These are phyloP conservation scores for Tachina lurida DNA, from an alignment of 2,888 invertebrate species.

Conservation along the genomic window DNA sequence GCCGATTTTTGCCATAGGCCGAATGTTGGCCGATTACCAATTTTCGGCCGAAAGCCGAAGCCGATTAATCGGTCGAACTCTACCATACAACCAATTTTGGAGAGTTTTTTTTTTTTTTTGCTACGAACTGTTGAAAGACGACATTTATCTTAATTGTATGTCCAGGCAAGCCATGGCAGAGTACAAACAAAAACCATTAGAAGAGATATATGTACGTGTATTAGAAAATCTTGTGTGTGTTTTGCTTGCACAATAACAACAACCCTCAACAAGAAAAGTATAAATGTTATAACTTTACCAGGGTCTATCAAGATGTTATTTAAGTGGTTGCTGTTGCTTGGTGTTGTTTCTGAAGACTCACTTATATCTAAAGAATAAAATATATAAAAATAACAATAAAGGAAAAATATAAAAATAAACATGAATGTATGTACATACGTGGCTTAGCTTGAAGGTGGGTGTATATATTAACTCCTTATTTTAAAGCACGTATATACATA, in stretches of 20 bases:
- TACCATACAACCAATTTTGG: slow-evolving; percentile 37
- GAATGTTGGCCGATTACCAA: too few species aligned
- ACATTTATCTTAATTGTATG: slow-evolving; percentile 69
- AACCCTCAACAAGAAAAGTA: slow-evolving; percentile 50
- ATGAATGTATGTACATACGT: background rate
- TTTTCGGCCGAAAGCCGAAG: too few species aligned
- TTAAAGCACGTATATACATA: slow-evolving; percentile 31
- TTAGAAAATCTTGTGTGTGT: slow-evolving; percentile 26
- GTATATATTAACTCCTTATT: background rate
- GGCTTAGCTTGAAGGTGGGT: slow-evolving; percentile 18
- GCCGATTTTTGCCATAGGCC: too few species aligned
- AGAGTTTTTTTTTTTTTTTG: slow-evolving; percentile 47
- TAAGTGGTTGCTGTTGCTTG: slow-evolving; percentile 49
- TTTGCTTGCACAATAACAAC: slow-evolving; percentile 46
- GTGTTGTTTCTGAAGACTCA: slow-evolving; percentile 50
- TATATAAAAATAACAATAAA: background rate
- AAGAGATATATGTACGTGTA: slow-evolving; percentile 31
- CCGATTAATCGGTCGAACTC: too few species aligned
- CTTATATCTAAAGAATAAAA: slow-evolving; percentile 19
- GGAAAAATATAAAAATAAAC: background rate
- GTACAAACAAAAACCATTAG: slow-evolving; percentile 9
- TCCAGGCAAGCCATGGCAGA: slow-evolving; percentile 46
- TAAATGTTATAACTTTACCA: slow-evolving; percentile 64
- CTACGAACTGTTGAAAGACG: slow-evolving; percentile 69
- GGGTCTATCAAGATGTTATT: slow-evolving; percentile 67